Percentiles rank a stretch among this genome's conserved stretches.
Conservation (phyloP, 2,888 invertebrate genomes). For the Coelopa pilipes region DNA sequence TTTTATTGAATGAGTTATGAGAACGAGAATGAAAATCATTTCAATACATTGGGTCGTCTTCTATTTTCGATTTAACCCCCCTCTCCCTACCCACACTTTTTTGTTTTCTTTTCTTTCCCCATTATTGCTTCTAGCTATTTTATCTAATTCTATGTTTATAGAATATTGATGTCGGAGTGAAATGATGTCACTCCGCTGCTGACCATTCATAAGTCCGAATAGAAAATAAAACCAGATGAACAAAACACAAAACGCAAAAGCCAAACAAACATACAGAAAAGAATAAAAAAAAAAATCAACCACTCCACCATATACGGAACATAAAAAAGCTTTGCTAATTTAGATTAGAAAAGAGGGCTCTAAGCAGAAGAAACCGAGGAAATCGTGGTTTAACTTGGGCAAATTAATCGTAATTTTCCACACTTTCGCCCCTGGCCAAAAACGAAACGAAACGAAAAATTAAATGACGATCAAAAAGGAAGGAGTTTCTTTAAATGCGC, state of each 20-base stretch:
- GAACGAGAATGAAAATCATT: conserved; percentile 49
- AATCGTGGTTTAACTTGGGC: not conserved
- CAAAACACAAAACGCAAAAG: not conserved
- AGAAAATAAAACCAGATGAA: too few species aligned
- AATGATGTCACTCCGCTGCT: conserved; percentile 32
- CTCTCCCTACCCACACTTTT: not conserved
- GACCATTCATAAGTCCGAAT: conserved; percentile 12
- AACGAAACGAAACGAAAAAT: too few species aligned
- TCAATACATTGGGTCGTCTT: conserved; percentile 31
- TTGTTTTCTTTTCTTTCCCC: conserved; percentile 13
- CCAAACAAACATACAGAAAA: not conserved
- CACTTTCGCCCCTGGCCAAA: conserved; percentile 1
- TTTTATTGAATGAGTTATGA: conserved; percentile 56
- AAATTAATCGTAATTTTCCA: not conserved
- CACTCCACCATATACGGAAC: not conserved
- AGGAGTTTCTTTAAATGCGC: not conserved
- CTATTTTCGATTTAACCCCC: not conserved
- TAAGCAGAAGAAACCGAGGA: not conserved
- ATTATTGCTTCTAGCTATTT: conserved; percentile 4
- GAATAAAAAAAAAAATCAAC: not conserved
- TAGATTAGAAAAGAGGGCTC: not conserved
- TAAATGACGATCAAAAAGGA: conserved; percentile 2
- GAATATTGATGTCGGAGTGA: conserved; percentile 14
- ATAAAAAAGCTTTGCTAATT: conserved; percentile 6
- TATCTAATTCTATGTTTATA: conserved; percentile 12